Conservation (phyloP, 1,140 invertebrate genomes). For the Scaptomyza pallida region DNA sequence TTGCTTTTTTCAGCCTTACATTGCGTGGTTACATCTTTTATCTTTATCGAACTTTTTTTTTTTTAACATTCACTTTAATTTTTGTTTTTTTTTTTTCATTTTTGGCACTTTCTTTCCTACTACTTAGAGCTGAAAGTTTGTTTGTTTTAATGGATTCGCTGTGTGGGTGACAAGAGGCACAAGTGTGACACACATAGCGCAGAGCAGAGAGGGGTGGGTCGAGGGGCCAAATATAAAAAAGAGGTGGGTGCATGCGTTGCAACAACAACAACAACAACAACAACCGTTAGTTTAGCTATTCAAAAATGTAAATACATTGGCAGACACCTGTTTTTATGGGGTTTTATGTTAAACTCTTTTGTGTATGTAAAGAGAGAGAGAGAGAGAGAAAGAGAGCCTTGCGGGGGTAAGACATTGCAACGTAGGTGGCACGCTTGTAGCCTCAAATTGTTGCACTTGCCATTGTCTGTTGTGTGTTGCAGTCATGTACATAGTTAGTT, state of each 20-base stretch:
- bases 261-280: slow-evolving; percentile 21
- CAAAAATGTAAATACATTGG: slow-evolving; percentile 59
- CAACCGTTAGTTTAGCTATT: slow-evolving; percentile 61
- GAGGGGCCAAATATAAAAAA: background rate
- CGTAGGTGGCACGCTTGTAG: slow-evolving; percentile 68
- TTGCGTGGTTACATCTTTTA: slow-evolving; percentile 62
- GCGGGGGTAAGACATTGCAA: slow-evolving; percentile 16
- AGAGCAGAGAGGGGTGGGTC: background rate
- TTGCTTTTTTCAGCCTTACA: slow-evolving; percentile 40
- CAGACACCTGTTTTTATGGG: slow-evolving; percentile 55
- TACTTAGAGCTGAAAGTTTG: slow-evolving; percentile 66
- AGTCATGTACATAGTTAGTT: slow-evolving; percentile 32
- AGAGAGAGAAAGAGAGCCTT: background rate
- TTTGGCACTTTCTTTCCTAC: slow-evolving; percentile 73
- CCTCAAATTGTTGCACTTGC: slow-evolving; percentile 74
- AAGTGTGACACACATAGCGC: slow-evolving; percentile 30
- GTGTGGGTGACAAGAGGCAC: slow-evolving; percentile 35
- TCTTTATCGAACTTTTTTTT: slow-evolving; percentile 43
- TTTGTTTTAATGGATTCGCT: slow-evolving; percentile 36
- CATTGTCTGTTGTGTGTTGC: slow-evolving; percentile 46
- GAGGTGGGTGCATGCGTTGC: slow-evolving; percentile 46
- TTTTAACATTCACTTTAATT: slow-evolving; percentile 70
- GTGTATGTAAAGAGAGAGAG: background rate
- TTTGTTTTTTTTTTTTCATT: slow-evolving; percentile 35
- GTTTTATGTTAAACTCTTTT: slow-evolving; percentile 21